Conservation (phyloP, 2,888 invertebrate species). For the Athrips mouffetella region DNA sequence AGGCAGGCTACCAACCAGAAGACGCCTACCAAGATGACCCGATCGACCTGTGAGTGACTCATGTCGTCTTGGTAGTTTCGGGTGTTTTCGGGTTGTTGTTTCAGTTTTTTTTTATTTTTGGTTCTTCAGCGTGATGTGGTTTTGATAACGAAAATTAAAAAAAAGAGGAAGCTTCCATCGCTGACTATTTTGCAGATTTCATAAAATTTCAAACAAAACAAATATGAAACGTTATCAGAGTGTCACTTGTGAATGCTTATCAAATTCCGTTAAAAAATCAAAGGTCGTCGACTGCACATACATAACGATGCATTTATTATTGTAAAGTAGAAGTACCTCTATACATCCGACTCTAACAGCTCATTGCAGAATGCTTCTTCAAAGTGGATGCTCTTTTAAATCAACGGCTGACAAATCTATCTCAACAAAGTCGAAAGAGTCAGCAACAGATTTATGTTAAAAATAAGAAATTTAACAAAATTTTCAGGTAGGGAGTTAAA, state of each 20-base stretch:
- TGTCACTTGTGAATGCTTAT: background rate
- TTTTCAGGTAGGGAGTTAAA: too few relatives aligned
- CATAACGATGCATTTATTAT: constrained; percentile 18
- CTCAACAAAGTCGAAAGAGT: too few relatives aligned
- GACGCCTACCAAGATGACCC: constrained; percentile 62
- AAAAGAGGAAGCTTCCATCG: too few relatives aligned
- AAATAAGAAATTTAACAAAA: too few relatives aligned
- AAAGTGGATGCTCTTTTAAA: too few relatives aligned
- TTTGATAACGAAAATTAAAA: too few relatives aligned
- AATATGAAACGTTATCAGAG: background rate
- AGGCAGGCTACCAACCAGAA: constrained; percentile 60
- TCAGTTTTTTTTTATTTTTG: background rate
- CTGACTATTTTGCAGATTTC: too few relatives aligned
- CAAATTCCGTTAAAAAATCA: constrained; percentile 9
- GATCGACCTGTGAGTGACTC: constrained; percentile 63
- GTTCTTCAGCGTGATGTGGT: background rate
- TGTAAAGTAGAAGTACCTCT: background rate
- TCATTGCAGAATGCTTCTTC: too few relatives aligned
- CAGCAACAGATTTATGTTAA: too few relatives aligned
- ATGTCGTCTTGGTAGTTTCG: constrained; percentile 24
- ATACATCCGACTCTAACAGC: too few relatives aligned
- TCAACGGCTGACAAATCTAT: too few relatives aligned
- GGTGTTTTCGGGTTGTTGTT: background rate
- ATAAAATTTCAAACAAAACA: background rate
- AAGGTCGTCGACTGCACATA: constrained; percentile 34